Conservation (phyloP, 2,888 invertebrate species). For the Thumatha senex region DNA sequence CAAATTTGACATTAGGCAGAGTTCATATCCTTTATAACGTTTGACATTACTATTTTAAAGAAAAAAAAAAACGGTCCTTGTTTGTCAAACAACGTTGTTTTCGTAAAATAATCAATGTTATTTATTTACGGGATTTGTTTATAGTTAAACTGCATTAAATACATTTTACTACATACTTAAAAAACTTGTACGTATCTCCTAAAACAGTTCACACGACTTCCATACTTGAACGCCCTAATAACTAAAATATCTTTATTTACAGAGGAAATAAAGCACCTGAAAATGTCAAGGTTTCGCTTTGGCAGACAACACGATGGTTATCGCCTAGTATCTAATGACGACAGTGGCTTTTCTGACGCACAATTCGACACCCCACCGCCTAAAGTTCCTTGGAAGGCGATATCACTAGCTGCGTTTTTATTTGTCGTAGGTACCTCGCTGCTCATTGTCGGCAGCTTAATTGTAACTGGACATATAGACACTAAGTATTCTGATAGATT, state of each 20-base stretch:
- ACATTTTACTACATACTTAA: too few relatives aligned
- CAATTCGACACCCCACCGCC: conserved; percentile 87
- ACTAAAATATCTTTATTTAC: conserved; percentile 24
- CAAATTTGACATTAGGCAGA: not conserved
- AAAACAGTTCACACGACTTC: too few relatives aligned
- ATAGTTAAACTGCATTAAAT: too few relatives aligned
- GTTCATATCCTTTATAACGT: too few relatives aligned
- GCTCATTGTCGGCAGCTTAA: conserved; percentile 89
- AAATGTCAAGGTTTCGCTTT: conserved; percentile 85
- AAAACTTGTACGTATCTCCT: too few relatives aligned
- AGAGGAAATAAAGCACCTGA: conserved; percentile 52
- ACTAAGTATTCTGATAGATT: conserved; percentile 93
- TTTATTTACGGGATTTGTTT: too few relatives aligned
- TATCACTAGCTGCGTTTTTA: conserved; percentile 89
- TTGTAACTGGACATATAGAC: conserved; percentile 91
- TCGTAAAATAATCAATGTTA: too few relatives aligned
- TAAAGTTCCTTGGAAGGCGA: conserved; percentile 93
- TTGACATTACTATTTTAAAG: too few relatives aligned
- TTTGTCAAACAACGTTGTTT: too few relatives aligned
- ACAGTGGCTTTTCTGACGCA: conserved; percentile 88
- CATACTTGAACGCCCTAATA: too few relatives aligned
- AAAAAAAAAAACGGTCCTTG: too few relatives aligned
- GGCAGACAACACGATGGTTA: conserved; percentile 85
- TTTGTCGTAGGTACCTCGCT: conserved; percentile 90
- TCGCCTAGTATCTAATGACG: conserved; percentile 79